Conservation (phyloP, 2,888 invertebrate species). For the Petrolisthes cinctipes region DNA sequence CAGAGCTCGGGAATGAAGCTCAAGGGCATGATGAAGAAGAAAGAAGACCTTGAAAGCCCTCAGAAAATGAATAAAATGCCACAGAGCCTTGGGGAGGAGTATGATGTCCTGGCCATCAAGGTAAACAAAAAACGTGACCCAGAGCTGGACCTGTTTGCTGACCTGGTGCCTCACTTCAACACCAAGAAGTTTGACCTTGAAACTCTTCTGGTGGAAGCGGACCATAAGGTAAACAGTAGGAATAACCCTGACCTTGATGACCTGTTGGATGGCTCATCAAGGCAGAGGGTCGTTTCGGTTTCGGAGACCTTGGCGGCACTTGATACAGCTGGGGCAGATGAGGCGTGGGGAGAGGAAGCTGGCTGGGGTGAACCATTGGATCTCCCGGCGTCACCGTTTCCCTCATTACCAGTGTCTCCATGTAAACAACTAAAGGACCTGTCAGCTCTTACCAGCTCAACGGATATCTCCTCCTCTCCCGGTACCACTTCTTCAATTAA, state of each 20-base stretch:
- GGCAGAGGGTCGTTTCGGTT: slow-evolving; percentile 22
- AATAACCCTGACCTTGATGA: too few relatives aligned
- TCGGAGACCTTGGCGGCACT: slow-evolving; percentile 43
- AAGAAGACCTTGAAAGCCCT: slow-evolving; percentile 4
- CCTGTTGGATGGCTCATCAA: not conserved
- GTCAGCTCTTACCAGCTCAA: not conserved
- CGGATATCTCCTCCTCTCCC: not conserved
- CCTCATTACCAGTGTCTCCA: not conserved
- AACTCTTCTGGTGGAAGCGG: slow-evolving; percentile 54
- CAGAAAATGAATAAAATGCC: slow-evolving; percentile 10
- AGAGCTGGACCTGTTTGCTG: slow-evolving; percentile 60
- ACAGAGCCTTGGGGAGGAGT: slow-evolving; percentile 58
- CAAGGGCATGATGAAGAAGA: not conserved
- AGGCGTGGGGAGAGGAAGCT: slow-evolving; percentile 36
- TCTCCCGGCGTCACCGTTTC: slow-evolving; percentile 8
- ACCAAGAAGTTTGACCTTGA: slow-evolving; percentile 60
- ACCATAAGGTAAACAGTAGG: slow-evolving; percentile 2
- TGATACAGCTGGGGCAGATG: slow-evolving; percentile 30
- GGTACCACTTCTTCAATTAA: not conserved
- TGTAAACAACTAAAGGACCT: slow-evolving; percentile 6
- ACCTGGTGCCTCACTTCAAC: slow-evolving; percentile 50
- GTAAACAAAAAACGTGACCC: slow-evolving; percentile 59
- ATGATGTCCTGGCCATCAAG: slow-evolving; percentile 56
- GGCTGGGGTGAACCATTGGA: slow-evolving; percentile 39
- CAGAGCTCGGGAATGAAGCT: slow-evolving; percentile 51